A percentile compares a stretch with the other conserved stretches of the same genome.
These are phyloP conservation scores for Hephaestus fuliginosus DNA, from an alignment of 2,797 vertebrate genomes.

Conservation along the genomic window DNA sequence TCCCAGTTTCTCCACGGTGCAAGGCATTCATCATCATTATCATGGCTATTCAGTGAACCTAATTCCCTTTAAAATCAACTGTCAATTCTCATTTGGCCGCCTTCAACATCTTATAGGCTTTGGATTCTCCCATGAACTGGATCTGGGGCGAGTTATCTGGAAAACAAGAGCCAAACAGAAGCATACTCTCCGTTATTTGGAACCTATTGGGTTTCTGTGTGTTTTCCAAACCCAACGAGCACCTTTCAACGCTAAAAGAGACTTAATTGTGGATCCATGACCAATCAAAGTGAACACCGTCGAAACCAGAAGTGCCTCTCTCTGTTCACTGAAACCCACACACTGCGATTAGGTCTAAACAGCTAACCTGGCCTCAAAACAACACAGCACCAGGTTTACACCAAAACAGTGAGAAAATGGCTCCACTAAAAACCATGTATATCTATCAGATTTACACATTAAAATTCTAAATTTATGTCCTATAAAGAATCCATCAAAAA, in stretches of 20 bases:
- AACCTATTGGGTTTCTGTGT: slow-evolving; percentile 47
- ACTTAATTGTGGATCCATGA: slow-evolving; percentile 79
- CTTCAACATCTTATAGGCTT: slow-evolving; percentile 66
- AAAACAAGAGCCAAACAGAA: slow-evolving; percentile 62
- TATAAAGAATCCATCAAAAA: background rate
- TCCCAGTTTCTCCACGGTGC: slow-evolving; percentile 74
- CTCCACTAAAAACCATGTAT: background rate
- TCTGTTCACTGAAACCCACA: slow-evolving; percentile 52
- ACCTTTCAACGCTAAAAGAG: slow-evolving; percentile 74
- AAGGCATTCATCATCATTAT: slow-evolving; percentile 80
- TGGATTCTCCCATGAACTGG: slow-evolving; percentile 75
- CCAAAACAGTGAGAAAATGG: background rate
- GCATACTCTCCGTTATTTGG: slow-evolving; percentile 40
- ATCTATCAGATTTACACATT: background rate
- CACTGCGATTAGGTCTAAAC: slow-evolving; percentile 38
- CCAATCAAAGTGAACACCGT: slow-evolving; percentile 80
- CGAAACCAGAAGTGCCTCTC: slow-evolving; percentile 52
- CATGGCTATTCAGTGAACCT: slow-evolving; percentile 73
- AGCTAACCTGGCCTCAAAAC: slow-evolving; percentile 37
- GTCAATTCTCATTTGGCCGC: slow-evolving; percentile 80
- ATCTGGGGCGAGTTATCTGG: slow-evolving; percentile 59
- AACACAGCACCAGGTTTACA: background rate
- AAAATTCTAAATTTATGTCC: background rate
- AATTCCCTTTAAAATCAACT: slow-evolving; percentile 83
- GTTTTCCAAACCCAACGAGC: slow-evolving; percentile 46